Conservation (phyloP, 2,113 vertebrate genomes). For the Synodontis membranacea region DNA sequence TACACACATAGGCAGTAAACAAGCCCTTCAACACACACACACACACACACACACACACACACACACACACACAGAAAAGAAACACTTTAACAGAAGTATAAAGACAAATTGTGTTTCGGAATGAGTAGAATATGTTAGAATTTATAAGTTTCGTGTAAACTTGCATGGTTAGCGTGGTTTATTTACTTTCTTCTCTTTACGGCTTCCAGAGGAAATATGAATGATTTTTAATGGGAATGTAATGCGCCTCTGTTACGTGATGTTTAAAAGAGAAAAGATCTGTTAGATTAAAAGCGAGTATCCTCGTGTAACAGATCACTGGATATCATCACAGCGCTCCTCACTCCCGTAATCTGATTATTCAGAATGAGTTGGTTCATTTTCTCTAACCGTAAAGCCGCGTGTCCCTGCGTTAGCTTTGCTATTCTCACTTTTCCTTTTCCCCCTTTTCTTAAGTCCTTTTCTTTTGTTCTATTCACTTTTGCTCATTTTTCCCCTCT, state of each 20-base stretch:
- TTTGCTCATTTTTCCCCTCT: neutral
- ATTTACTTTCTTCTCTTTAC: neutral
- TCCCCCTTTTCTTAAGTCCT: neutral
- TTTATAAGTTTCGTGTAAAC: neutral
- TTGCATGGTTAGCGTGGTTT: neutral
- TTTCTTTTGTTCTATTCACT: no score
- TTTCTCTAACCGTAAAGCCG: neutral
- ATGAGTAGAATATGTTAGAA: neutral
- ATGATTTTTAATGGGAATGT: neutral
- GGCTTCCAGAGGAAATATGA: neutral
- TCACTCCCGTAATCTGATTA: neutral
- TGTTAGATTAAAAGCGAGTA: no score
- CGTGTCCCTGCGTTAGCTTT: neutral
- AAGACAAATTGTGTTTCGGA: neutral
- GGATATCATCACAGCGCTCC: no score
- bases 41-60: no score
- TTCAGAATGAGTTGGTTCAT: neutral
- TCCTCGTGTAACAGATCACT: no score
- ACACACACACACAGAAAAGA: no score
- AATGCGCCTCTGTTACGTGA: no score
- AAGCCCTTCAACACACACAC: neutral
- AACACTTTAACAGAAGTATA: neutral
- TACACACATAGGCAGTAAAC: conserved; percentile 16
- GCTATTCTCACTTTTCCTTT: neutral
- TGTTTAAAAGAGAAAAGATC: neutral